phyloP scores from a whole-genome alignment of 2,797 vertebrate species.

The Kryptopterus vitreolus region DNA sequence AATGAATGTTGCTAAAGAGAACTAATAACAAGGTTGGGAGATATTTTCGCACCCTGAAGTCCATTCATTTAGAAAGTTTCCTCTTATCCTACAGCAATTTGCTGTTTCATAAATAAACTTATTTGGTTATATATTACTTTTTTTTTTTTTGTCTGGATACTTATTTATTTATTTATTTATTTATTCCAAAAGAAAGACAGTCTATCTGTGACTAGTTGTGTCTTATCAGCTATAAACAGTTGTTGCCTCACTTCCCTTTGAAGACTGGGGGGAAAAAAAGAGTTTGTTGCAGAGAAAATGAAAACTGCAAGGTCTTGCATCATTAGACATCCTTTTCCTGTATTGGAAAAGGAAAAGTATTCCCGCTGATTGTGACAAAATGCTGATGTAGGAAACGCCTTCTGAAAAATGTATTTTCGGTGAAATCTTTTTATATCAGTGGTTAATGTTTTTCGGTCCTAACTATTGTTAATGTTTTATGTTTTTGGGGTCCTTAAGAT shows the following conservation, averaged over 20 bases:
- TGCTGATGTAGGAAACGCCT: neutral
- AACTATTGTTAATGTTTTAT: neutral
- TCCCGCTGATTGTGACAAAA: neutral
- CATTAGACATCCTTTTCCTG: neutral
- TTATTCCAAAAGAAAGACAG: neutral
- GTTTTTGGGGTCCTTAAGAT: neutral
- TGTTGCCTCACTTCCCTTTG: neutral
- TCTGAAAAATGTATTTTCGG: neutral
- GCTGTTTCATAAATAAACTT: too few species aligned
- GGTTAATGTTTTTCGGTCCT: too few species aligned
- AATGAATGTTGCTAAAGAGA: too few species aligned
- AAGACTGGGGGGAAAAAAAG: neutral
- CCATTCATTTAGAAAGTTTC: neutral
- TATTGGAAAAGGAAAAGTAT: neutral
- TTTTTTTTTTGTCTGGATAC: too few species aligned
- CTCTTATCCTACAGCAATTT: neutral
- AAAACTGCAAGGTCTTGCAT: neutral
- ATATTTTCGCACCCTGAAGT: neutral
- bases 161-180: too few species aligned
- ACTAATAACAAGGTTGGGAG: neutral
- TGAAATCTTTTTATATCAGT: neutral
- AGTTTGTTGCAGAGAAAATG: conserved; percentile 5
- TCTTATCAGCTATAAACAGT: neutral
- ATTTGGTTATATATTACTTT: too few species aligned
- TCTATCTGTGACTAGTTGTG: neutral